A percentile compares a stretch with the other conserved stretches of the same genome.
Evolutionary conservation across 2,797 vertebrate genomes (phyloP).

Genomic region (Philypnodon macrostomus): DNA sequence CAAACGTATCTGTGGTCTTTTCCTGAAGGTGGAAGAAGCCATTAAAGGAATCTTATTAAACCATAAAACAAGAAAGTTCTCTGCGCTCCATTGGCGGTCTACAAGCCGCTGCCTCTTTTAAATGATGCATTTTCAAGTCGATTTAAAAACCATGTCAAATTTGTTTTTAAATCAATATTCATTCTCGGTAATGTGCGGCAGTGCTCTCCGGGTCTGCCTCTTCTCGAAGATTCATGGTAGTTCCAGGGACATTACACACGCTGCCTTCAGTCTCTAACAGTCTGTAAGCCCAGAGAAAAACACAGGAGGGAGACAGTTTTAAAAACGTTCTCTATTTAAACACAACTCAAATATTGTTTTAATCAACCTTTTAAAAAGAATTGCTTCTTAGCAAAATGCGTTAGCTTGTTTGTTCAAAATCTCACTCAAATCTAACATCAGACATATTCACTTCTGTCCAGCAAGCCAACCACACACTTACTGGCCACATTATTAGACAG

Average conservation of each 20-base stretch:
- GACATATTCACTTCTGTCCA: no score
- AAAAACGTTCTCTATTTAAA: conserved; percentile 15
- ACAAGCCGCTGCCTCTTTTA: conserved; percentile 60
- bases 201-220: conserved; percentile 49
- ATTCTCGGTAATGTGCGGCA: conserved; percentile 62
- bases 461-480: no score
- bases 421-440: no score
- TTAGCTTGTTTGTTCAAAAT: no score
- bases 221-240: conserved; percentile 52
- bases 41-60: conserved; percentile 68
- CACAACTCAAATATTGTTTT: conserved; percentile 7
- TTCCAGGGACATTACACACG: no score
- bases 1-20: conserved; percentile 41
- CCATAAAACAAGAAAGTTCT: conserved; percentile 68
- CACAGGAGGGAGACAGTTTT: conserved; percentile 15
- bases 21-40: conserved; percentile 62
- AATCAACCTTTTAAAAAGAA: conserved; percentile 1
- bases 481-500: no score
- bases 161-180: conserved; percentile 77
- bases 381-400: no score
- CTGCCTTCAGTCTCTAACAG: conserved; percentile 17
- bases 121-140: conserved; percentile 62
- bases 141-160: conserved; percentile 71
- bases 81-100: conserved; percentile 59
- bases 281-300: conserved; percentile 30